Conservation (phyloP, 1,140 invertebrate species). For the Samia ricini region DNA sequence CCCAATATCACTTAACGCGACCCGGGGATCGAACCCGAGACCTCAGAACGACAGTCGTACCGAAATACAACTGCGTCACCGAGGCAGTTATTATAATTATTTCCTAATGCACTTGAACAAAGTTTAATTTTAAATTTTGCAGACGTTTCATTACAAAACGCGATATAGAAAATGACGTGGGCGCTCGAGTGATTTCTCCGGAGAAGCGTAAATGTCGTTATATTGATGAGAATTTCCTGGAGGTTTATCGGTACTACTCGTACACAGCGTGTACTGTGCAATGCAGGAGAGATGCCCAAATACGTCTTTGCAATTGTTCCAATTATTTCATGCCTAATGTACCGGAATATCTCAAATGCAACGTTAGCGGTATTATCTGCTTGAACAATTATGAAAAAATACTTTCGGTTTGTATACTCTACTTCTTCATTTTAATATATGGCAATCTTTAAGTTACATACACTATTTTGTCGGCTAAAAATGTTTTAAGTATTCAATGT, state of each 20-base stretch:
- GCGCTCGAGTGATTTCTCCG: slow-evolving; percentile 76
- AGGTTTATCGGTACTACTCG: slow-evolving; percentile 81
- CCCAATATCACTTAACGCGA: no score
- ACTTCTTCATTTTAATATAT: no score
- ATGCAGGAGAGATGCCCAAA: slow-evolving; percentile 81
- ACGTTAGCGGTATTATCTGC: slow-evolving; percentile 78
- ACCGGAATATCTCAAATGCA: slow-evolving; percentile 56
- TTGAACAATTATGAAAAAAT: slow-evolving; percentile 80
- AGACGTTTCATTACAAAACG: slow-evolving; percentile 78
- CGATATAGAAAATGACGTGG: slow-evolving; percentile 80
- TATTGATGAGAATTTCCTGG: slow-evolving; percentile 80
- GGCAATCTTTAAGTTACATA: no score
- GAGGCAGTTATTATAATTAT: no score
- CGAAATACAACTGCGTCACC: no score
- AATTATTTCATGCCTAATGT: slow-evolving; percentile 83
- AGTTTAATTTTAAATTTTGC: no score
- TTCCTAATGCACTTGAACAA: no score
- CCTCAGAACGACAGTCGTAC: no score
- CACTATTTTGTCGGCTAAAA: no score
- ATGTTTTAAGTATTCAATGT: no score
- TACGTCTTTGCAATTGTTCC: slow-evolving; percentile 81
- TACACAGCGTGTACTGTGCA: slow-evolving; percentile 84
- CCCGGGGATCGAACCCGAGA: no score
- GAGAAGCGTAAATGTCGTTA: slow-evolving; percentile 81
- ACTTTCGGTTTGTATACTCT: slow-evolving; percentile 74